phyloP scores from a whole-genome alignment of 1,140 invertebrate genomes.

The Bicyclus anynana region DNA sequence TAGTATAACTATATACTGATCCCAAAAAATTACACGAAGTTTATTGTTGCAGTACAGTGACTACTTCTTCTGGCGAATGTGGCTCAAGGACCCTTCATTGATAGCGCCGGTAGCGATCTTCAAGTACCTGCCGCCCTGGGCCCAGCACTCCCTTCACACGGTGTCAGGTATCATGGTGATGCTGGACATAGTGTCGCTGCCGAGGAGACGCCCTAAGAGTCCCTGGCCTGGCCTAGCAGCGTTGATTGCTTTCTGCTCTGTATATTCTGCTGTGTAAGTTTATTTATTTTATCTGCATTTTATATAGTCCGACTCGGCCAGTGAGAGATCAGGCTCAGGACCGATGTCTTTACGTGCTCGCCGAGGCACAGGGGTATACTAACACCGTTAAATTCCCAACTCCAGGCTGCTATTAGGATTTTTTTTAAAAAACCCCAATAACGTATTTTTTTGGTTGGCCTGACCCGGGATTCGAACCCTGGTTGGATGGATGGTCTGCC shows the following conservation, averaged over 20 bases:
- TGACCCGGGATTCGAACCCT: too few species aligned
- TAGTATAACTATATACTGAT: too few species aligned
- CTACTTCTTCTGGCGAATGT: constrained; percentile 37
- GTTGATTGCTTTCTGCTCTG: constrained; percentile 24
- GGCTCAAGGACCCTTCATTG: constrained; percentile 23
- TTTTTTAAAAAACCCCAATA: too few species aligned
- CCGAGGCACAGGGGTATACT: too few species aligned
- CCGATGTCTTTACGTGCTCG: too few species aligned
- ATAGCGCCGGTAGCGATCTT: constrained; percentile 38
- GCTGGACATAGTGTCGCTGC: constrained; percentile 36
- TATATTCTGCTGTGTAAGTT: constrained; percentile 36
- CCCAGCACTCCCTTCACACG: constrained; percentile 42
- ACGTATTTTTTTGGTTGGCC: too few species aligned
- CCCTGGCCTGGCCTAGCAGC: constrained; percentile 20
- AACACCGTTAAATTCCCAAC: too few species aligned
- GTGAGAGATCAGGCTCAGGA: too few species aligned
- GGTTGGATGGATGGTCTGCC: too few species aligned
- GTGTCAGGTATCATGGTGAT: constrained; percentile 32
- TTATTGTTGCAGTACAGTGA: constrained; percentile 38
- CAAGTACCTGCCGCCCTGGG: constrained; percentile 35
- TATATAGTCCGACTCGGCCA: too few species aligned
- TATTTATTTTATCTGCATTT: constrained; percentile 7
- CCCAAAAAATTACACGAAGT: not conserved
- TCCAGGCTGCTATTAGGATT: too few species aligned
- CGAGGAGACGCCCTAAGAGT: constrained; percentile 29